Conservation (phyloP, 1,140 invertebrate species). For the Magallana gigas region DNA sequence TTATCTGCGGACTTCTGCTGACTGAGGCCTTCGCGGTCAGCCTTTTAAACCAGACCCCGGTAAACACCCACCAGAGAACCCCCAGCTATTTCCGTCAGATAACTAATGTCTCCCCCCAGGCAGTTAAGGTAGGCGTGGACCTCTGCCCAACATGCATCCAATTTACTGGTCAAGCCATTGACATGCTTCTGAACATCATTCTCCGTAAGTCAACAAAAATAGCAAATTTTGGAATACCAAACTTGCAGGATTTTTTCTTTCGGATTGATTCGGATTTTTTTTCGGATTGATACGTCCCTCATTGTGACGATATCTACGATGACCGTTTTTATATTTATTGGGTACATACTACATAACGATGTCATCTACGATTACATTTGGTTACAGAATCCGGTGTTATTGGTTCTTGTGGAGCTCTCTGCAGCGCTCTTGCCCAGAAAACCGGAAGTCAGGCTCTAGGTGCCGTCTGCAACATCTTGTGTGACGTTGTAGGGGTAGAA, state of each 20-base stretch:
- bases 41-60: conserved; percentile 22
- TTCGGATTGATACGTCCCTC: too few species aligned
- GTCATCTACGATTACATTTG: too few species aligned
- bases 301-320: too few species aligned
- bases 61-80: conserved; percentile 1
- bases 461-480: conserved; percentile 71
- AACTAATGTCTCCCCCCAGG: neutral
- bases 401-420: conserved; percentile 70
- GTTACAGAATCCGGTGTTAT: conserved; percentile 70
- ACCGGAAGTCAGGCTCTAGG: conserved; percentile 70
- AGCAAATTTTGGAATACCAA: too few species aligned
- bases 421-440: conserved; percentile 67
- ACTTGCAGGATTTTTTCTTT: too few species aligned
- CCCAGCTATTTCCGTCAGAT: conserved; percentile 31
- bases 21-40: conserved; percentile 42
- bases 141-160: conserved; percentile 70
- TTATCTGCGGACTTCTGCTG: conserved; percentile 20
- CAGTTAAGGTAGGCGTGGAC: conserved; percentile 47
- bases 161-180: conserved; percentile 70
- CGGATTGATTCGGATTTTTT: too few species aligned
- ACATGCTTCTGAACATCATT: conserved; percentile 72
- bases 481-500: conserved; percentile 73
- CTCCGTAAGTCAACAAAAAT: conserved; percentile 63
- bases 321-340: neutral
- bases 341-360: too few species aligned